Percentiles rank a stretch among this genome's conserved stretches.
phyloP scores from a whole-genome alignment of 2,113 vertebrate species.

The Acanthisitta chloris region DNA sequence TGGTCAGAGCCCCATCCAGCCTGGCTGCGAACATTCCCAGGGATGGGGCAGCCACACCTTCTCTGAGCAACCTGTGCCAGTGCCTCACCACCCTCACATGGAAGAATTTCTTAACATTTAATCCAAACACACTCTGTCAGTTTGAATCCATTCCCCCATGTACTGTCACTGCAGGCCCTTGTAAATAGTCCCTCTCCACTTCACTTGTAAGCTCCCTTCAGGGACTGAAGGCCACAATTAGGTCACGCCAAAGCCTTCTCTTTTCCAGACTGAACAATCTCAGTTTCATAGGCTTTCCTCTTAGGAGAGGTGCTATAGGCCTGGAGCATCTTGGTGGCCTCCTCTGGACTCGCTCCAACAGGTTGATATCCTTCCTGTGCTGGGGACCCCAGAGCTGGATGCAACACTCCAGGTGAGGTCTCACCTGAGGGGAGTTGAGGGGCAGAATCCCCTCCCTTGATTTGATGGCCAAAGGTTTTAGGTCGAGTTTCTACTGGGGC shows the following conservation, averaged over 20 bases:
- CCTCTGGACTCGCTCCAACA: not conserved
- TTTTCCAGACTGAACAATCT: not conserved
- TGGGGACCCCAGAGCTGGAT: not conserved
- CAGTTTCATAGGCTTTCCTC: rapidly evolving
- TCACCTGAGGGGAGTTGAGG: not conserved
- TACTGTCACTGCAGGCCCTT: not conserved
- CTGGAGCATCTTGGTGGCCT: too few species aligned
- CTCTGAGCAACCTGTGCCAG: not conserved
- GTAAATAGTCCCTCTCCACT: not conserved
- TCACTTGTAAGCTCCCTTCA: not conserved
- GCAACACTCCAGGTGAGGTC: not conserved
- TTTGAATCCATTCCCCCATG: rapidly evolving
- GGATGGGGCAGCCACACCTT: not conserved
- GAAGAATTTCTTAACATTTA: not conserved
- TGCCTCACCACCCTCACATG: rapidly evolving
- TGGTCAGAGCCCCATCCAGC: not conserved
- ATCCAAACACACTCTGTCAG: not conserved
- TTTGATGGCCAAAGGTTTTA: not conserved
- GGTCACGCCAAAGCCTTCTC: not conserved
- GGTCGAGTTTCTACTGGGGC: not conserved
- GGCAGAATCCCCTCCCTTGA: not conserved
- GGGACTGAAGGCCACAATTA: not conserved
- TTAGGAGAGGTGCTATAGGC: not conserved
- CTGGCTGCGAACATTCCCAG: not conserved
- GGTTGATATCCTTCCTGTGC: not conserved